Conservation (phyloP, 2,113 vertebrate genomes). For the Vireo altiloquus region DNA sequence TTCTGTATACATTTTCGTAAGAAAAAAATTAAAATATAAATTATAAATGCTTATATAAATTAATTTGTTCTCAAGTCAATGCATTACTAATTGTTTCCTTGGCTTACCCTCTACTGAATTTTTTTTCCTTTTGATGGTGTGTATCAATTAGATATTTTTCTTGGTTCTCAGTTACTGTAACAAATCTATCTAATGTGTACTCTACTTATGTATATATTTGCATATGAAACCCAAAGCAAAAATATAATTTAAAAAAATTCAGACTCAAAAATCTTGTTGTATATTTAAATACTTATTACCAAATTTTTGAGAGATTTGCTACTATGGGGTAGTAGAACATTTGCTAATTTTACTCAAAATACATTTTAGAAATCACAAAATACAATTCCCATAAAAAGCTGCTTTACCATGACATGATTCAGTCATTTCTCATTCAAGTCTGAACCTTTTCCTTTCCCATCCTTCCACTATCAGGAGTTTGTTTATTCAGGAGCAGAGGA, state of each 20-base stretch:
- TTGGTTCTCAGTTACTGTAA: neutral
- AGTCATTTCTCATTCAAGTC: neutral
- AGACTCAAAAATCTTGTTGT: neutral
- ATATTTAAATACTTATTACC: neutral
- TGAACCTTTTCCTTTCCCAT: neutral
- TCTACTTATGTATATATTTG: neutral
- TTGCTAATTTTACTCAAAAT: neutral
- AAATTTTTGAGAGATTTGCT: neutral
- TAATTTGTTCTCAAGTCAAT: neutral
- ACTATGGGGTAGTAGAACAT: neutral
- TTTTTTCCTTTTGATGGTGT: neutral
- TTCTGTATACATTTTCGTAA: neutral
- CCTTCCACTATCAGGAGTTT: neutral
- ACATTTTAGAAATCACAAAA: neutral
- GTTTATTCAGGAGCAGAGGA: neutral
- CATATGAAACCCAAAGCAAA: neutral
- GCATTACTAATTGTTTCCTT: neutral
- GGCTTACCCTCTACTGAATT: neutral
- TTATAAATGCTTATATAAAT: neutral
- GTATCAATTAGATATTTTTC: neutral
- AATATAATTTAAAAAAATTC: neutral
- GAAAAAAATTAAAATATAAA: neutral
- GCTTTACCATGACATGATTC: neutral
- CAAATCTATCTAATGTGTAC: neutral
- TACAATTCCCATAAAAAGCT: neutral